Conservation (phyloP, 2,888 invertebrate genomes). For the Melanostoma scalare region DNA sequence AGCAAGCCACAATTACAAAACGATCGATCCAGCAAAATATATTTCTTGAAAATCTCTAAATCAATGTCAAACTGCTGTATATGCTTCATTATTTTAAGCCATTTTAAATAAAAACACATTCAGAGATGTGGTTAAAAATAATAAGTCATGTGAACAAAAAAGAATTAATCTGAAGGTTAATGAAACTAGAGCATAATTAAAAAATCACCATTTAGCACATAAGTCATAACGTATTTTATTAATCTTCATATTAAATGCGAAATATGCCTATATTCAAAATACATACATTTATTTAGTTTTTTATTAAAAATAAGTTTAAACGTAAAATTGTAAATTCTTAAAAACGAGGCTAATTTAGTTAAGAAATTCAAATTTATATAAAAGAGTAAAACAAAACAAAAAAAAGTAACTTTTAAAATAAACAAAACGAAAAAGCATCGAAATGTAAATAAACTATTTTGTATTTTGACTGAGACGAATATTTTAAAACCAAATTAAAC, state of each 20-base stretch:
- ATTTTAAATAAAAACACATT: slow-evolving; percentile 36
- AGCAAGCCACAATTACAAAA: no score
- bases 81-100: not conserved
- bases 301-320: slow-evolving; percentile 46
- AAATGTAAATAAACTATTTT: slow-evolving; percentile 74
- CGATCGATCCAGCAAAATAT: no score
- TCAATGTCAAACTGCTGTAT: not conserved
- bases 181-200: slow-evolving; percentile 45
- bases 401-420: slow-evolving; percentile 17
- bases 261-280: slow-evolving; percentile 53
- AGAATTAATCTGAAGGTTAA: slow-evolving; percentile 7
- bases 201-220: slow-evolving; percentile 45
- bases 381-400: slow-evolving; percentile 39
- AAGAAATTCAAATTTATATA: slow-evolving; percentile 48
- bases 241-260: slow-evolving; percentile 52
- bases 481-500: slow-evolving; percentile 68
- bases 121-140: slow-evolving; percentile 8
- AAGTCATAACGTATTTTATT: slow-evolving; percentile 48
- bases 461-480: slow-evolving; percentile 72
- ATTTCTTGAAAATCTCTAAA: not conserved
- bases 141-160: slow-evolving; percentile 29
- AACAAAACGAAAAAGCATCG: slow-evolving; percentile 69
- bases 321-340: slow-evolving; percentile 67
- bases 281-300: slow-evolving; percentile 26
- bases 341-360: slow-evolving; percentile 57